A percentile compares a stretch with the other conserved stretches of the same genome.
Evolutionary conservation across 2,888 invertebrate species (phyloP).

Genomic region (Pseudolycoriella hygida): DNA sequence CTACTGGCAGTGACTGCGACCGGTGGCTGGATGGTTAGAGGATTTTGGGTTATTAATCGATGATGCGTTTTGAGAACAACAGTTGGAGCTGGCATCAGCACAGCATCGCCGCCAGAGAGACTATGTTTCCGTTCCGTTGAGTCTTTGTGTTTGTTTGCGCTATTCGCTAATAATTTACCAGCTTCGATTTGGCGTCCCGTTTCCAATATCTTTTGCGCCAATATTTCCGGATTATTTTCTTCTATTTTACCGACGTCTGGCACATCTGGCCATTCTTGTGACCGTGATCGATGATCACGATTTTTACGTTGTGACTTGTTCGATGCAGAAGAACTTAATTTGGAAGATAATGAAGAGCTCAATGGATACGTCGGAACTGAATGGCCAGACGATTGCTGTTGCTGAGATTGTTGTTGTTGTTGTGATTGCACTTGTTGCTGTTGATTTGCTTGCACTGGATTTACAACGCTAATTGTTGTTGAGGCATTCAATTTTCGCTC

Average conservation of each 20-base stretch:
- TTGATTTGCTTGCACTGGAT: background rate
- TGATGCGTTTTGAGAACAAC: slow-evolving; percentile 5
- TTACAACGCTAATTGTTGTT: slow-evolving; percentile 14
- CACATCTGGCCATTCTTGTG: slow-evolving; percentile 83
- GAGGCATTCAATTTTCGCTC: slow-evolving; percentile 35
- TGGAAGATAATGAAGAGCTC: slow-evolving; percentile 13
- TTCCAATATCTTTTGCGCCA: slow-evolving; percentile 79
- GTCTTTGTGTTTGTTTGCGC: slow-evolving; percentile 10
- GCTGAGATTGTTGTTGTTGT: background rate
- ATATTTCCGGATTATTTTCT: slow-evolving; percentile 77
- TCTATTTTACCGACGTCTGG: slow-evolving; percentile 81
- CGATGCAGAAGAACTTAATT: background rate
- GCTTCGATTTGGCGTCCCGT: slow-evolving; percentile 81
- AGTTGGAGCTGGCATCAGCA: slow-evolving; percentile 27
- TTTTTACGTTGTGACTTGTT: slow-evolving; percentile 32
- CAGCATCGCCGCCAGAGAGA: slow-evolving; percentile 16
- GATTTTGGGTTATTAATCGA: background rate
- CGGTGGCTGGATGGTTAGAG: background rate
- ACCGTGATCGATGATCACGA: slow-evolving; percentile 57
- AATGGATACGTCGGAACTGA: slow-evolving; percentile 5
- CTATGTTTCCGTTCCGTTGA: slow-evolving; percentile 7
- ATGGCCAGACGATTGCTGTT: no score
- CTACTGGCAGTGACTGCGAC: background rate
- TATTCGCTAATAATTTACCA: slow-evolving; percentile 36
- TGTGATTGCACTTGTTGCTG: background rate